Evolutionary conservation across 2,113 vertebrate species (phyloP).

Genomic region (Ptyas mucosa): DNA sequence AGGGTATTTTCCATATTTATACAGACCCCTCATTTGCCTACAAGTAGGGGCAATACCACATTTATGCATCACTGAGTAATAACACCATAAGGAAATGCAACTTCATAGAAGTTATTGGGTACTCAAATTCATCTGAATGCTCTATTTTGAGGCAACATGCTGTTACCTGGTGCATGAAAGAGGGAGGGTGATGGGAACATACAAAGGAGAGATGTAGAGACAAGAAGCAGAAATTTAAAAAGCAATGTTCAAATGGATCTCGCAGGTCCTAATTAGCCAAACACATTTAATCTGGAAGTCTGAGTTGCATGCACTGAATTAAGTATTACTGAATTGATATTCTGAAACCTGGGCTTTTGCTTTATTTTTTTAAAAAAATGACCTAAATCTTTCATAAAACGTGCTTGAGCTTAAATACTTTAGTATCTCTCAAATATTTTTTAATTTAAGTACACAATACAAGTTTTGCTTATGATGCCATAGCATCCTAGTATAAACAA

Average conservation of each 20-base stretch:
- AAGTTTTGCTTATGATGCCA: background rate
- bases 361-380: constrained; percentile 1
- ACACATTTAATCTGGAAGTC: constrained; percentile 11
- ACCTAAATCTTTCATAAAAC: constrained; percentile 7
- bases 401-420: background rate
- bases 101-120: constrained; percentile 88
- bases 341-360: constrained; percentile 15
- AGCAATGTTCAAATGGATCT: constrained; percentile 28
- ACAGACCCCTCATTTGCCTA: constrained; percentile 75
- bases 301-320: constrained; percentile 34
- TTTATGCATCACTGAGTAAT: constrained; percentile 86
- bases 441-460: background rate
- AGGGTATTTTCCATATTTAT: constrained; percentile 72
- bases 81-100: constrained; percentile 86
- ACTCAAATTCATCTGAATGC: constrained; percentile 85
- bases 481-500: background rate
- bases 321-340: constrained; percentile 23
- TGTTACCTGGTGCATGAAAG: constrained; percentile 72
- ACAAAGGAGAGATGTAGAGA: constrained; percentile 24
- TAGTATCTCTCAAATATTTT: background rate
- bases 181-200: constrained; percentile 63
- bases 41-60: constrained; percentile 82
- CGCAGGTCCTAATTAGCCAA: background rate
- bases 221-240: constrained; percentile 12
- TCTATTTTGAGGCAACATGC: constrained; percentile 82